phyloP scores from a whole-genome alignment of 2,797 vertebrate genomes.

The Chloroceryle inda region DNA sequence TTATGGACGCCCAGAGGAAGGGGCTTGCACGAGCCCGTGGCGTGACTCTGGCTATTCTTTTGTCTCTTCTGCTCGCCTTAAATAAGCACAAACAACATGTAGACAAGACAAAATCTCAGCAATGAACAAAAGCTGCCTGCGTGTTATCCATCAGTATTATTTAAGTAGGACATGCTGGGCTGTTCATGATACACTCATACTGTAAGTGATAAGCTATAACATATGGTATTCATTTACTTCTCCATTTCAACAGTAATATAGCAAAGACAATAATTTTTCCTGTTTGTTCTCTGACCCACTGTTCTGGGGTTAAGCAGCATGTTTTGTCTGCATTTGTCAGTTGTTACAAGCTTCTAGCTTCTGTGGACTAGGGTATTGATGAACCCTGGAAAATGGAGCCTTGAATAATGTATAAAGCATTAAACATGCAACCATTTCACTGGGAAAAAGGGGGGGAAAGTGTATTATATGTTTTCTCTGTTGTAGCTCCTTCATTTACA shows the following conservation, averaged over 20 bases:
- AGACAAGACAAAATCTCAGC: constrained; percentile 73
- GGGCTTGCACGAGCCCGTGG: background rate
- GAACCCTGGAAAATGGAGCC: constrained; percentile 77
- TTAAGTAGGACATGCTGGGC: constrained; percentile 73
- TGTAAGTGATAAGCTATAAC: constrained; percentile 77
- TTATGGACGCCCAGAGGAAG: background rate
- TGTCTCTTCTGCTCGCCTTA: constrained; percentile 1
- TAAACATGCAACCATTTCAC: constrained; percentile 78
- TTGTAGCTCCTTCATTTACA: constrained; percentile 85
- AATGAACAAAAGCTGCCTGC: constrained; percentile 73
- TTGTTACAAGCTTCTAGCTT: constrained; percentile 81
- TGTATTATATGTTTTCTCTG: constrained; percentile 83
- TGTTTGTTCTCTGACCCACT: constrained; percentile 83
- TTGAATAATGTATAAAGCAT: constrained; percentile 85
- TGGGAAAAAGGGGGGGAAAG: constrained; percentile 34
- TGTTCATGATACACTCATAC: constrained; percentile 70
- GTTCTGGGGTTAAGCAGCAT: constrained; percentile 83
- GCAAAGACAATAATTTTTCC: constrained; percentile 81
- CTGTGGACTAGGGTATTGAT: constrained; percentile 79
- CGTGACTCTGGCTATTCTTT: constrained; percentile 15
- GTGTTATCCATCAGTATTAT: constrained; percentile 75
- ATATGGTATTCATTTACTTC: constrained; percentile 78
- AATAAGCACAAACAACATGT: constrained; percentile 44
- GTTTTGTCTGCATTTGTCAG: constrained; percentile 84
- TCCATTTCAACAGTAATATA: constrained; percentile 77